Evolutionary conservation across 2,888 invertebrate genomes (phyloP), one percentile per base, ranked within the genome.

Genomic region (Tetragonula carbonaria): DNA sequence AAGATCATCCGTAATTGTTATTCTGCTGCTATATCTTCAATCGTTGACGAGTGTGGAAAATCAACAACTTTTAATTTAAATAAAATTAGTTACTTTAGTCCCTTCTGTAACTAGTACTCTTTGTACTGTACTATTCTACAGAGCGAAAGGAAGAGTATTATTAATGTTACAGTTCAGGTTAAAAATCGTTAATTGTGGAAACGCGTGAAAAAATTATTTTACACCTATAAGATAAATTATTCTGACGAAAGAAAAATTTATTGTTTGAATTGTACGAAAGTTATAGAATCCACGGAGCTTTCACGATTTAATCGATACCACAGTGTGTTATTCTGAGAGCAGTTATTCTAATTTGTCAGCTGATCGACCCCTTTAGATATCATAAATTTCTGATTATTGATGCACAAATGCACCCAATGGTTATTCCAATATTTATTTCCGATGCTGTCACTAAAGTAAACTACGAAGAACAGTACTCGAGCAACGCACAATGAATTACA

Each of bases 301-400:
- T 50, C 28, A 14, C 21, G 14, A 28, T 50, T 14, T 50, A 73
- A 62, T 73, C 59, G 23, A 62, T 59, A 55, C 4, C 18, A 33
- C 57, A 57, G 16, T 57, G 57, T 50, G 72, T 28, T 23, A 23
- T 23, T 23, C 23, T 21, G 59, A 28, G 28, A 62, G 59, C 59
- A 50, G 45, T 45, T 45, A 62, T 45, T 59, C 4, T 45, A 73
- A 73, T 73, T 50, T 73, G 59, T 73, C 59, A 73, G 23, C 57
- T 45, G 57, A 57, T 45, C 55, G 38, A 62, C 8, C 45, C 16
- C 23, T 59, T 38, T 23, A 50, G 45, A 21, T 23, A 73, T 21
- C 59, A 73, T 53, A 45, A 73, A 51, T 74, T 74, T 65, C 65
- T n/a, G 23, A 59, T 59, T 59, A 59, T 50, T 62, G 18, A 73